These are phyloP conservation scores for Eupithecia subumbrata DNA, from an alignment of 2,888 invertebrate genomes.

Conservation along the genomic window DNA sequence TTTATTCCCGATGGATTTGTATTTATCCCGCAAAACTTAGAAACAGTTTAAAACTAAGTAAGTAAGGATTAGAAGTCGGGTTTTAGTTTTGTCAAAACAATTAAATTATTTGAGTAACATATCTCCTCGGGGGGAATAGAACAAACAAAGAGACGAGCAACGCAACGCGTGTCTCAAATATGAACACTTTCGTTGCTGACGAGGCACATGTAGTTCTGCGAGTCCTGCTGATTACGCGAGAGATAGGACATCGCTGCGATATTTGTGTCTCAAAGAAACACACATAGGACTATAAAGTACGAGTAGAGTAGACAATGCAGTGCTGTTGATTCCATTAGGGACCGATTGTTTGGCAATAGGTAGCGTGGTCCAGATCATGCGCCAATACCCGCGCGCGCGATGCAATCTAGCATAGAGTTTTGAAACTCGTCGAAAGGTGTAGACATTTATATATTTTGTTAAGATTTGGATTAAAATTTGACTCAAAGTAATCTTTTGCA, in stretches of 20 bases:
- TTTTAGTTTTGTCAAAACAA: no score
- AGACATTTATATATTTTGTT: not conserved
- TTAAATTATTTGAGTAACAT: no score
- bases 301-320: slow-evolving; percentile 30
- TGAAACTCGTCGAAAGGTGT: not conserved
- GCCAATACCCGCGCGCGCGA: slow-evolving; percentile 23
- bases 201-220: no score
- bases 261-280: slow-evolving; percentile 19
- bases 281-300: slow-evolving; percentile 17
- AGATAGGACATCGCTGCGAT: not conserved
- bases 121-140: no score
- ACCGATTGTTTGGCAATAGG: slow-evolving; percentile 47
- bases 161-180: no score
- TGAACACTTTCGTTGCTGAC: no score
- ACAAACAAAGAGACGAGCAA: no score
- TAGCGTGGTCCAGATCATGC: slow-evolving; percentile 23
- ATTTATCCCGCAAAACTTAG: no score
- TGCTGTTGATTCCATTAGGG: slow-evolving; percentile 50
- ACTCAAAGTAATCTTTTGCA: not conserved
- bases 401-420: slow-evolving; percentile 19
- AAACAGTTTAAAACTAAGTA: no score
- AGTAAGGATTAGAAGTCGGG: no score
- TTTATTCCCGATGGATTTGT: no score
- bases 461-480: no score
- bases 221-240: not conserved